phyloP scores from a whole-genome alignment of 35 echinoderm and acorn worm genomes.

The Chiridota heheva region DNA sequence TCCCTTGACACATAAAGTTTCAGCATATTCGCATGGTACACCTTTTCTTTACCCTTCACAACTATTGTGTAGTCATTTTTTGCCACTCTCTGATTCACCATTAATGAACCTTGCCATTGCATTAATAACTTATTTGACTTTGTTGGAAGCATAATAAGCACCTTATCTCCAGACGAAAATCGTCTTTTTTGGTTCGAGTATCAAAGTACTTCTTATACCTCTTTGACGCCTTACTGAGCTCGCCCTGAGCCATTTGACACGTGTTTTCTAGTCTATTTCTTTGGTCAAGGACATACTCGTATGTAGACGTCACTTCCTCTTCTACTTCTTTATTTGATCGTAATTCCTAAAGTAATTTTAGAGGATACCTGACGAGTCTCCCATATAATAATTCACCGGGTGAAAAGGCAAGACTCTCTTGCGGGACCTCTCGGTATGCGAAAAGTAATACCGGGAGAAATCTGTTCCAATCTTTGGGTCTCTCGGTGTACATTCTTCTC shows the following conservation, averaged over 20 bases:
- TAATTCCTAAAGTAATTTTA: no score
- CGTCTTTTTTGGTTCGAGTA: background rate
- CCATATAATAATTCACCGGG: no score
- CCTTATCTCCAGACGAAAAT: slow-evolving; percentile 25
- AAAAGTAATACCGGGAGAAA: no score
- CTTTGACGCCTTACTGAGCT: background rate
- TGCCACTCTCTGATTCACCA: slow-evolving; percentile 1
- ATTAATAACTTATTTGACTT: background rate
- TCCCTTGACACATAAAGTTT: slow-evolving; percentile 38
- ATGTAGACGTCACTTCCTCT: slow-evolving; percentile 41
- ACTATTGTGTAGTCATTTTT: slow-evolving; percentile 40
- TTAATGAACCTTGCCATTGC: slow-evolving; percentile 36
- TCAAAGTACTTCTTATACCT: slow-evolving; percentile 57
- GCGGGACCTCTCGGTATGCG: no score
- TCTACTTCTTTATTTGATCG: no score
- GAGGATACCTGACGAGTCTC: no score
- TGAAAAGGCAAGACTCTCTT: no score
- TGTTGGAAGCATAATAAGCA: slow-evolving; percentile 31
- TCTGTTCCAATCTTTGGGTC: slow-evolving; percentile 33
- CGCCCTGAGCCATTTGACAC: slow-evolving; percentile 46
- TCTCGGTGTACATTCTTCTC: slow-evolving; percentile 7
- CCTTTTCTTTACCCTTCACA: slow-evolving; percentile 31
- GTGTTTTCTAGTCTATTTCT: slow-evolving; percentile 39
- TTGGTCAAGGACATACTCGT: slow-evolving; percentile 50
- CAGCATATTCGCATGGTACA: slow-evolving; percentile 44